phyloP scores from a whole-genome alignment of 2,797 vertebrate genomes.

The Sternotherus odoratus region DNA sequence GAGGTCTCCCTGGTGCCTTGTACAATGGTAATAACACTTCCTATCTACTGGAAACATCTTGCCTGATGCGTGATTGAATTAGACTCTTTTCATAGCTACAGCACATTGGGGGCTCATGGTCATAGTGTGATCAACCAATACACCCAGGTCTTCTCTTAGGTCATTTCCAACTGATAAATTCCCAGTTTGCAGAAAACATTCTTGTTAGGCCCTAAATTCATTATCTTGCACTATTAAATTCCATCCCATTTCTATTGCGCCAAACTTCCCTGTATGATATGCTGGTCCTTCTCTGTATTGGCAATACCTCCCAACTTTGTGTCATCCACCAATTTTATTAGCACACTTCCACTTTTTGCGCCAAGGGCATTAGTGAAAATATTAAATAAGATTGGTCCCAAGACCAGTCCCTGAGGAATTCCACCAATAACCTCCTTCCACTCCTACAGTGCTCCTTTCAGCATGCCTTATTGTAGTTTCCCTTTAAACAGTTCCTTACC shows the following conservation, averaged over 20 bases:
- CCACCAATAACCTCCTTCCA: background rate
- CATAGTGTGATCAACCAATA: too few species aligned
- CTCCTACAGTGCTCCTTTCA: background rate
- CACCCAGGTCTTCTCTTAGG: too few species aligned
- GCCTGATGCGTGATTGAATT: too few species aligned
- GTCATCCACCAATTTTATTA: background rate
- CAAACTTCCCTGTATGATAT: background rate
- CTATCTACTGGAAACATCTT: too few species aligned
- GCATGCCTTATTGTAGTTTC: background rate
- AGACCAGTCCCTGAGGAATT: background rate
- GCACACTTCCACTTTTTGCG: background rate
- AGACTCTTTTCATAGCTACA: too few species aligned
- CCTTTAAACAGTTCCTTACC: background rate
- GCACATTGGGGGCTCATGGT: too few species aligned
- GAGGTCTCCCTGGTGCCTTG: too few species aligned
- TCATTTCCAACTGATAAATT: too few species aligned
- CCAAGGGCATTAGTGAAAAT: background rate
- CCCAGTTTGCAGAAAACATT: too few species aligned
- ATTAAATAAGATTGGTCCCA: background rate
- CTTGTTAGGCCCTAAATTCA: background rate
- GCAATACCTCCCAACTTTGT: background rate
- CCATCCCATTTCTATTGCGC: background rate
- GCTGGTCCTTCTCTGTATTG: background rate
- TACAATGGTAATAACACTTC: too few species aligned
- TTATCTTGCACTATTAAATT: background rate